These are phyloP conservation scores for Vannuccia rotundouncinata DNA, from an alignment of 2,888 invertebrate genomes.

Conservation along the genomic window DNA sequence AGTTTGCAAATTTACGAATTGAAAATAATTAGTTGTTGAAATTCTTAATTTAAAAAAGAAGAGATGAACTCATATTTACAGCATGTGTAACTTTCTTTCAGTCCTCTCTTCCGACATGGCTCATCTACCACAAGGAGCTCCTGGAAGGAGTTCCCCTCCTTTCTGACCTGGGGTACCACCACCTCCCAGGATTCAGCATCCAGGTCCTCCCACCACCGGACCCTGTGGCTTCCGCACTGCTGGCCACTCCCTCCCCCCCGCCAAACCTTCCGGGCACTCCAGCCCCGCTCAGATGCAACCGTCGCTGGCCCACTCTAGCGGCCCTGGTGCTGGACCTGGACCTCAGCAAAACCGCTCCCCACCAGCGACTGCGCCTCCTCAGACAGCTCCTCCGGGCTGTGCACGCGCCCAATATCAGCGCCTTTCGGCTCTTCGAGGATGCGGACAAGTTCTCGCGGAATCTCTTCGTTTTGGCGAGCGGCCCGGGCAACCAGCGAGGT, in stretches of 20 bases:
- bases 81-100: not conserved
- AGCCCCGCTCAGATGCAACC: slow-evolving; percentile 13
- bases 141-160: not conserved
- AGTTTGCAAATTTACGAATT: too few relatives aligned
- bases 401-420: slow-evolving; percentile 10
- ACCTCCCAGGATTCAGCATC: not conserved
- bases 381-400: not conserved
- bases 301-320: slow-evolving; percentile 30
- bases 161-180: not conserved
- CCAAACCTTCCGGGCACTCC: slow-evolving; percentile 39
- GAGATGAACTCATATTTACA: too few relatives aligned
- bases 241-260: slow-evolving; percentile 59
- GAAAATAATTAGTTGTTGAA: too few relatives aligned
- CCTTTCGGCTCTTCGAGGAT: slow-evolving; percentile 10
- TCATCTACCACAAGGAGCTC: not conserved
- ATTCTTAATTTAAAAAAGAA: too few relatives aligned
- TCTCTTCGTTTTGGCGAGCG: slow-evolving; percentile 8
- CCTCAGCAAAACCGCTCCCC: not conserved
- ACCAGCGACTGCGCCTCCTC: not conserved
- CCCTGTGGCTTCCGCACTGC: not conserved
- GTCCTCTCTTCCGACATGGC: not conserved
- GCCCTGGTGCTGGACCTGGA: slow-evolving; percentile 28
- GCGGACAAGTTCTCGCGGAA: slow-evolving; percentile 18
- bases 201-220: not conserved
- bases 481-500: slow-evolving; percentile 3